These are phyloP conservation scores for Brachionus angularis DNA, from an alignment of 1,140 invertebrate species.

Conservation along the genomic window DNA sequence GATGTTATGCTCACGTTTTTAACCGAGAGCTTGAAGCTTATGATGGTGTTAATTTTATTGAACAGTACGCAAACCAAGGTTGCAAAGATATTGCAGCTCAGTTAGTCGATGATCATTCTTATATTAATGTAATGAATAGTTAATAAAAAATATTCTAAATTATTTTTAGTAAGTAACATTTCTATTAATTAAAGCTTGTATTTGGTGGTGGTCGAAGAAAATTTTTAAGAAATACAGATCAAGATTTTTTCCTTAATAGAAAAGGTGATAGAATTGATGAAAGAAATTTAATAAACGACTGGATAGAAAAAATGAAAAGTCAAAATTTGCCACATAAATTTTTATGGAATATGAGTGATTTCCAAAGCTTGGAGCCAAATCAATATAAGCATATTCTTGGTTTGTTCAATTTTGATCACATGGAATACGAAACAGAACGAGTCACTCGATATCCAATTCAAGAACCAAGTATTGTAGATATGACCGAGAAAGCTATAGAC, in stretches of 20 bases:
- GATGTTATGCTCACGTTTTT: slow-evolving; percentile 69
- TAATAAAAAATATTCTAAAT: neutral
- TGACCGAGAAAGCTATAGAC: slow-evolving; percentile 78
- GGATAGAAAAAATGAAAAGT: slow-evolving; percentile 20
- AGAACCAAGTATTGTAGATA: slow-evolving; percentile 69
- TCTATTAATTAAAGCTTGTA: neutral
- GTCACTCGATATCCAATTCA: slow-evolving; percentile 45
- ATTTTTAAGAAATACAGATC: slow-evolving; percentile 23
- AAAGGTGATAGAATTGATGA: slow-evolving; percentile 35
- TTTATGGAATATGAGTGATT: slow-evolving; percentile 4
- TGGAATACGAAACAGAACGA: slow-evolving; percentile 70
- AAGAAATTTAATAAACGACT: slow-evolving; percentile 38
- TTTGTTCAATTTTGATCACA: slow-evolving; percentile 65
- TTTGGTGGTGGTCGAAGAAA: slow-evolving; percentile 38
- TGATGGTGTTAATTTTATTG: slow-evolving; percentile 45
- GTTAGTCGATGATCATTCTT: slow-evolving; percentile 48
- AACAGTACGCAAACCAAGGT: slow-evolving; percentile 51
- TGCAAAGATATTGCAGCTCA: slow-evolving; percentile 57
- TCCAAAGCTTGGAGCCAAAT: neutral
- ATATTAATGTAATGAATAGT: slow-evolving; percentile 39
- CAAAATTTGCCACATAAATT: slow-evolving; percentile 37
- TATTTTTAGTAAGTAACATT: neutral
- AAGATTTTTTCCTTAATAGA: neutral
- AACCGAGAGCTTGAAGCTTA: slow-evolving; percentile 52
- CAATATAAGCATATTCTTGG: slow-evolving; percentile 30